Evolutionary conservation across 35 echinoderm and acorn worm genomes (phyloP).

Genomic region (Strongylocentrotus purpuratus): DNA sequence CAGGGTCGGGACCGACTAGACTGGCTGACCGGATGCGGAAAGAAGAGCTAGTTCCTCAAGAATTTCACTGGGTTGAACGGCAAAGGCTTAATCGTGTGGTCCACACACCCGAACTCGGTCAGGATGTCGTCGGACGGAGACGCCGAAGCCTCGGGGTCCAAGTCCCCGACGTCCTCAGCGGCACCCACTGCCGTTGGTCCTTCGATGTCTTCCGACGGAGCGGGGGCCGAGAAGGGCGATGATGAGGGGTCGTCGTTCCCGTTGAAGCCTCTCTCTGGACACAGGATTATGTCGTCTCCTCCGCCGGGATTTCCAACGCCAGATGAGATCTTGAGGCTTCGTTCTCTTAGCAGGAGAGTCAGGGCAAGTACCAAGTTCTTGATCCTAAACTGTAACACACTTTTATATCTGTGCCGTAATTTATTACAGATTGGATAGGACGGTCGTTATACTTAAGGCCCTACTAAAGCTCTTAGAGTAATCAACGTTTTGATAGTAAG

Average conservation of each 20-base stretch:
- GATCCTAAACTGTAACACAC: too few species aligned
- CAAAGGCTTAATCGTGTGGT: slow-evolving; percentile 10
- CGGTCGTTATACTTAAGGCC: too few species aligned
- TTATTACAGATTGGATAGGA: too few species aligned
- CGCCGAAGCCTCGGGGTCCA: slow-evolving; percentile 20
- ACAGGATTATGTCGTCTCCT: background rate
- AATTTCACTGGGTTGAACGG: background rate
- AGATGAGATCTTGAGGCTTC: background rate
- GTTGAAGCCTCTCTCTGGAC: background rate
- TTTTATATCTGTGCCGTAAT: too few species aligned
- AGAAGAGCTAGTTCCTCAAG: background rate
- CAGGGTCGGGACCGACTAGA: background rate
- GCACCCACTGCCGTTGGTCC: background rate
- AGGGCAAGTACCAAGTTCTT: background rate
- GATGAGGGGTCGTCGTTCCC: background rate
- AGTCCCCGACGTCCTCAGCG: background rate
- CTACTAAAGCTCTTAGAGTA: too few species aligned
- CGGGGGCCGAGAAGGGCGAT: background rate
- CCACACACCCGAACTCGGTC: slow-evolving; percentile 10
- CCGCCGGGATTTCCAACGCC: slow-evolving; percentile 33
- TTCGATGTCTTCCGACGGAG: background rate
- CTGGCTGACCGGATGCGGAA: background rate
- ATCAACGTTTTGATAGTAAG: too few species aligned
- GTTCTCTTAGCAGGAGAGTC: slow-evolving; percentile 3
- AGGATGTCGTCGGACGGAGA: slow-evolving; percentile 15